Base-by-base conservation (phyloP, 2,888 invertebrate species). In the Xylocampa areola region DNA sequence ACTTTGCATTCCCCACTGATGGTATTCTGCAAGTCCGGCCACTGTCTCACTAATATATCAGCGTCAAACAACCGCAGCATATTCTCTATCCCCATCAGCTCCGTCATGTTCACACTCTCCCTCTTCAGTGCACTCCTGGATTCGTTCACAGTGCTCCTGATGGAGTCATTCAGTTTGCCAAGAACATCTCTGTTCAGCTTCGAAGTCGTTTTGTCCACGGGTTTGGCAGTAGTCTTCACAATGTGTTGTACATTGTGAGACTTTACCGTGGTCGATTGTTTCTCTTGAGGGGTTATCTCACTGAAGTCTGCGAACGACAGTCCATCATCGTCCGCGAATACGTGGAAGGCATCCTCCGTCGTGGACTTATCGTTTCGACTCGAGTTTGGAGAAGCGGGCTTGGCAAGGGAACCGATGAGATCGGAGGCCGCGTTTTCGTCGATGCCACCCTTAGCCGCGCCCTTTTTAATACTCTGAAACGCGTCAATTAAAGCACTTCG, bases 1-100 rank as follows among this genome's bases (percentile, higher is more conserved):
- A 87, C 86, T 40, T 86, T 86, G 77, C 96, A 96, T 32, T 89
- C 85, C 0, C 91, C 88, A 2, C 87, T 82, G 55, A 96, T 83
- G 27, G 82, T 85, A 27, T 88, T 89, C 55, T 94, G 92, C 33
- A 94, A 87, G 17, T 88, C 85, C 0, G 73, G 70, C 95, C 96
- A 96, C 80, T 95, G 95, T n/a, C 80, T 83, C 63, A 94, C 91
- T 69, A 95, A 79, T 16, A 94, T 87, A 61, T 95, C 94, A 0
- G 94, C 94, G 64, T 95, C 95, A 67, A 95, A 94, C 70, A 95
- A 89, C 62, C 95, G 87, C 79, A 95, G 80, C 85, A 94, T 92
- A 41, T 90, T 89, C 72, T 95, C 94, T 37, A 95, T 92, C 0
- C 94, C 93, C 55, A 83, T 64, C 19, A 81, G 50, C 13, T 83